phyloP scores from a whole-genome alignment of 1,140 invertebrate species.

The Rhyacophila brunnea region DNA sequence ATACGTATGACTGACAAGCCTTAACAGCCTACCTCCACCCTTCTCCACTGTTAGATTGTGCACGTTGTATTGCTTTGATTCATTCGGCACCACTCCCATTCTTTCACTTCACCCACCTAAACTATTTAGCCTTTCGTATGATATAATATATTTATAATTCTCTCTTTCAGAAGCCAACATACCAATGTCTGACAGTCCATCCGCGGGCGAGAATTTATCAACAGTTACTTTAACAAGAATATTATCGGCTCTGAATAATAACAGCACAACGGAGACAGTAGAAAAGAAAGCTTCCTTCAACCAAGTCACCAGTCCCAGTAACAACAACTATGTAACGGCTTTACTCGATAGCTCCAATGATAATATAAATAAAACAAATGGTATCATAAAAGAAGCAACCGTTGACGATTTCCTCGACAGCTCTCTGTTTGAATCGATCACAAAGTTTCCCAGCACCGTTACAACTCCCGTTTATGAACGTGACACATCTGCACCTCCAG shows the following conservation, averaged over 20 bases:
- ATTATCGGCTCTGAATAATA: background rate
- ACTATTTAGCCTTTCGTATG: background rate
- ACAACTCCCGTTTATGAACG: constrained; percentile 26
- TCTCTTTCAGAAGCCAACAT: constrained; percentile 4
- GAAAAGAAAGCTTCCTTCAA: background rate
- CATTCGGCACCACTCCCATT: too few species aligned
- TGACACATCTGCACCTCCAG: background rate
- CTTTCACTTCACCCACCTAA: too few species aligned
- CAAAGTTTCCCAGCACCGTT: constrained; percentile 21
- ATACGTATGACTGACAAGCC: too few species aligned
- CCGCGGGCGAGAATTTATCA: background rate
- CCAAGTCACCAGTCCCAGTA: constrained; percentile 6
- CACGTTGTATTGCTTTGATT: too few species aligned
- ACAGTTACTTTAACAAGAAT: background rate
- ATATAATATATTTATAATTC: background rate
- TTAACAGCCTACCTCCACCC: too few species aligned
- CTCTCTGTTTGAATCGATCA: constrained; percentile 25
- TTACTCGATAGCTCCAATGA: background rate
- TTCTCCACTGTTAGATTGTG: too few species aligned
- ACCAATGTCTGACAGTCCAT: background rate
- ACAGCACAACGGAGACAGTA: background rate
- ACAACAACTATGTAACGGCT: constrained; percentile 2
- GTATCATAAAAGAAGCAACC: background rate
- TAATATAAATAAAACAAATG: background rate
- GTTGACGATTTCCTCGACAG: constrained; percentile 3